These are phyloP conservation scores for mouse (Mus musculus) DNA, from an alignment of 2,113 vertebrate genomes.

Conservation along the genomic window GRCm39 chr5:45127001-45127500, in stretches of 20 bases:
- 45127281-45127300: not conserved
- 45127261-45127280: not conserved
- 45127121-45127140: not conserved
- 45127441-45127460: not conserved
- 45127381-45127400: not conserved
- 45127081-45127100: not conserved
- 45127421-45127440: not conserved
- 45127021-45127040: not conserved
- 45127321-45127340: not conserved
- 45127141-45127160: conserved; percentile 3
- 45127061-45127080: not conserved
- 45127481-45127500: not conserved
- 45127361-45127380: not conserved
- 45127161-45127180: not conserved
- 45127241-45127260: not conserved
- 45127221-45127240: not conserved
- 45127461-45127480: too few species aligned
- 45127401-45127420: too few species aligned
- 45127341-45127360: not conserved
- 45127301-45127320: not conserved
- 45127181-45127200: not conserved
- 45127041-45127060: not conserved
- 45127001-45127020: not conserved
- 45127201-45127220: not conserved
- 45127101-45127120: not conserved